Evolutionary conservation across 2,113 vertebrate genomes (phyloP).

Genomic region (Oncorhynchus mykiss): DNA sequence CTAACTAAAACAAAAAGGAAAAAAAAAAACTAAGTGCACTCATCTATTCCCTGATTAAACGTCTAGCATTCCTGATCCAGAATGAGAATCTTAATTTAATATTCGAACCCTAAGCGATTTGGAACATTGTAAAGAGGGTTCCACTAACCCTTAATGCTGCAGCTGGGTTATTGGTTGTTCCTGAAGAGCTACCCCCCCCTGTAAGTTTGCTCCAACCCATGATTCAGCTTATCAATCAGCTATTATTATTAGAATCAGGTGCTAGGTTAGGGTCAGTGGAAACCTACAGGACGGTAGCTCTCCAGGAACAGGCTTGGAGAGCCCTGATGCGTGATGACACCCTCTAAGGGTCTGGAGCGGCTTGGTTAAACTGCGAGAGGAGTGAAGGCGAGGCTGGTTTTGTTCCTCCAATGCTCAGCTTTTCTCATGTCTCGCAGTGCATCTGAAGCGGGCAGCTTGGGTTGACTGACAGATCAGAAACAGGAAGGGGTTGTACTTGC

Average conservation of each 20-base stretch:
- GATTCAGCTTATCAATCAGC: too few relatives aligned
- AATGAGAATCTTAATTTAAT: neutral
- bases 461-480: constrained; percentile 2
- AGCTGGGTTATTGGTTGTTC: too few relatives aligned
- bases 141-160: neutral
- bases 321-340: neutral
- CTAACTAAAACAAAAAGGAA: constrained; percentile 22
- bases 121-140: neutral
- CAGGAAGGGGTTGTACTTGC: constrained; percentile 1
- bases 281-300: too few relatives aligned
- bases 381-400: neutral
- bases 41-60: constrained; percentile 53
- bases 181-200: too few relatives aligned
- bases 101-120: neutral
- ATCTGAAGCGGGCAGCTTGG: neutral
- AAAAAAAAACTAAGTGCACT: constrained; percentile 40
- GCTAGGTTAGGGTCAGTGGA: too few relatives aligned
- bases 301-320: too few relatives aligned
- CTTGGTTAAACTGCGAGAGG: neutral
- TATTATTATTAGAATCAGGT: too few relatives aligned
- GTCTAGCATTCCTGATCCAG: constrained; percentile 30
- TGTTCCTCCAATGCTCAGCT: neutral
- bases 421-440: neutral
- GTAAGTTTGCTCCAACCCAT: too few relatives aligned
- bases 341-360: neutral